Conservation (phyloP, 2,797 vertebrate genomes). For the Lutjanus campechanus region DNA sequence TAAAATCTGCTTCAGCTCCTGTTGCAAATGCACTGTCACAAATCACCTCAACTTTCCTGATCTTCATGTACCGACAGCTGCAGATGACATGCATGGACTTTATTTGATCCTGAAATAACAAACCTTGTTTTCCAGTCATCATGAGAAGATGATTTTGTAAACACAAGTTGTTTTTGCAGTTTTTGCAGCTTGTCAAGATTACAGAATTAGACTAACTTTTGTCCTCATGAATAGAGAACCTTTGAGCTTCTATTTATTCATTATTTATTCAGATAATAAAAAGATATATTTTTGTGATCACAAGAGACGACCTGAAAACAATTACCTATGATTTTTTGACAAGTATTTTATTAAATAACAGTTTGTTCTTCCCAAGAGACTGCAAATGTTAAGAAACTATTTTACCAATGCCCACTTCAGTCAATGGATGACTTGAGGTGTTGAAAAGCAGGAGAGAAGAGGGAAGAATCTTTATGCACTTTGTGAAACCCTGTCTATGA, state of each 20-base stretch:
- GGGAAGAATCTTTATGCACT: too few relatives aligned
- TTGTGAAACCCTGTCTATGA: too few relatives aligned
- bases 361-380: not conserved
- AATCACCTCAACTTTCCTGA: not conserved
- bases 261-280: not conserved
- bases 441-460: not conserved
- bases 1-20: slow-evolving; percentile 3
- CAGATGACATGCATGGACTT: not conserved
- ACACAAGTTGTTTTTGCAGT: not conserved
- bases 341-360: not conserved
- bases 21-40: not conserved
- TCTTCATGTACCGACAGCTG: not conserved
- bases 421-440: not conserved
- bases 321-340: not conserved
- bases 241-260: not conserved
- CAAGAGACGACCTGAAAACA: not conserved
- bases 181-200: slow-evolving; percentile 17
- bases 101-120: not conserved
- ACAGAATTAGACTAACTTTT: slow-evolving; percentile 5
- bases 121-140: not conserved
- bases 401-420: not conserved
- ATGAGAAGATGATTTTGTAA: not conserved
- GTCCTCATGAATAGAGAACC: not conserved
- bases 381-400: not conserved
- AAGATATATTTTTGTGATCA: not conserved